Percentiles rank a stretch among this genome's conserved stretches.
Evolutionary conservation across 2,888 invertebrate genomes (phyloP).

Genomic region (Epistrophella euchroma): DNA sequence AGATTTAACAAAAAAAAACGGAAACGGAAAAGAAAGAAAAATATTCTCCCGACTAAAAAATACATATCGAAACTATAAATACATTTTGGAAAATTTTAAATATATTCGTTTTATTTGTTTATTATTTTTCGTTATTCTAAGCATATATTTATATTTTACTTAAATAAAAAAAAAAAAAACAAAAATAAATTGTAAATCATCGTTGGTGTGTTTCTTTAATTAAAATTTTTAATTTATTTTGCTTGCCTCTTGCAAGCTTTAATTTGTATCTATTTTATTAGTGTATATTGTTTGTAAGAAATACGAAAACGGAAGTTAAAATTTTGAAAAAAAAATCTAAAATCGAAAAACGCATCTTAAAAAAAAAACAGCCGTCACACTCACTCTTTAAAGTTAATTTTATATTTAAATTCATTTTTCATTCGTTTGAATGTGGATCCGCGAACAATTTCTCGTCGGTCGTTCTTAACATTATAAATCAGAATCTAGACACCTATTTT

Average conservation of each 20-base stretch:
- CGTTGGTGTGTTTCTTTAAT: constrained; percentile 41
- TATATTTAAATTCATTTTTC: constrained; percentile 41
- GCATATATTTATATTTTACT: constrained; percentile 25
- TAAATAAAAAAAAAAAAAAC: neutral
- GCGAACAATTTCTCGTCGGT: constrained; percentile 32
- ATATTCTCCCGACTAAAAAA: constrained; percentile 68
- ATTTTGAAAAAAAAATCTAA: constrained; percentile 32
- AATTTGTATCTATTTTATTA: constrained; percentile 49
- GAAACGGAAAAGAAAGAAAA: constrained; percentile 58
- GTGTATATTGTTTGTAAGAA: constrained; percentile 69
- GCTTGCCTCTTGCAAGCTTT: constrained; percentile 28
- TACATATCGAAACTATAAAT: constrained; percentile 74
- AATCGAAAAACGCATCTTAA: constrained; percentile 61
- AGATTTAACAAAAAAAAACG: constrained; percentile 53
- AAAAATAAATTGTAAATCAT: constrained; percentile 16
- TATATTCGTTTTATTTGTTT: constrained; percentile 48
- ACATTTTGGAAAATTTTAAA: constrained; percentile 59
- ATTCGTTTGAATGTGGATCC: constrained; percentile 32
- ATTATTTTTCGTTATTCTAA: constrained; percentile 33
- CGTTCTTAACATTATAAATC: constrained; percentile 42
- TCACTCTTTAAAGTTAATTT: constrained; percentile 38
- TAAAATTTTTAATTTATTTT: constrained; percentile 8
- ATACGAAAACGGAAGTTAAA: constrained; percentile 68
- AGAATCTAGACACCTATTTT: constrained; percentile 63
- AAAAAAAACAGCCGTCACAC: constrained; percentile 34